phyloP scores from a whole-genome alignment of 2,113 vertebrate species.

The Asarcornis scutulata region DNA sequence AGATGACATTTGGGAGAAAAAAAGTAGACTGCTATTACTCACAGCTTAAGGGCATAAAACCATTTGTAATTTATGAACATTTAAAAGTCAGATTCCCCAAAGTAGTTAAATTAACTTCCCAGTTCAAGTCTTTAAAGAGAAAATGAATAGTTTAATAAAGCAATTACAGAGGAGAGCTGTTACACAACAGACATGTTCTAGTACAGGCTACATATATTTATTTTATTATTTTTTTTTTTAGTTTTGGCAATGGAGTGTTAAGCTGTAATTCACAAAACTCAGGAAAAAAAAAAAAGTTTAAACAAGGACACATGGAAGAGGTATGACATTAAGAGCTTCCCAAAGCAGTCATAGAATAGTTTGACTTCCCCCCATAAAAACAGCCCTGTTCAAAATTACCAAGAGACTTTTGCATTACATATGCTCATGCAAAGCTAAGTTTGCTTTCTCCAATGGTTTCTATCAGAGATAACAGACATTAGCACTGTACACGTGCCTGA shows the following conservation, averaged over 20 bases:
- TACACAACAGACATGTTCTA: conserved; percentile 45
- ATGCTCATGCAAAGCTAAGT: background rate
- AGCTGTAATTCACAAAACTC: background rate
- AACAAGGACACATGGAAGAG: background rate
- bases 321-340: background rate
- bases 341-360: background rate
- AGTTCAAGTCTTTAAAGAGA: conserved; percentile 66
- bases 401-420: background rate
- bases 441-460: background rate
- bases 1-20: background rate
- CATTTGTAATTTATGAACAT: conserved; percentile 71
- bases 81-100: conserved; percentile 64
- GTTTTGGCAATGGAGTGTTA: background rate
- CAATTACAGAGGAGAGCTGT: conserved; percentile 62
- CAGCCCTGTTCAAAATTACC: background rate
- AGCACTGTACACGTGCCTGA: background rate
- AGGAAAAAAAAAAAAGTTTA: background rate
- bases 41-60: conserved; percentile 64
- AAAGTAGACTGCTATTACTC: conserved; percentile 36
- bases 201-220: background rate
- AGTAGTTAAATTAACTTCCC: conserved; percentile 65
- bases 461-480: background rate
- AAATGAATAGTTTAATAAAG: conserved; percentile 68
- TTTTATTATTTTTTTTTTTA: background rate
- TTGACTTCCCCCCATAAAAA: background rate